Evolutionary conservation across 1,140 invertebrate species (phyloP), one percentile per base, ranked within the genome.

Genomic region (Ips typographus): DNA sequence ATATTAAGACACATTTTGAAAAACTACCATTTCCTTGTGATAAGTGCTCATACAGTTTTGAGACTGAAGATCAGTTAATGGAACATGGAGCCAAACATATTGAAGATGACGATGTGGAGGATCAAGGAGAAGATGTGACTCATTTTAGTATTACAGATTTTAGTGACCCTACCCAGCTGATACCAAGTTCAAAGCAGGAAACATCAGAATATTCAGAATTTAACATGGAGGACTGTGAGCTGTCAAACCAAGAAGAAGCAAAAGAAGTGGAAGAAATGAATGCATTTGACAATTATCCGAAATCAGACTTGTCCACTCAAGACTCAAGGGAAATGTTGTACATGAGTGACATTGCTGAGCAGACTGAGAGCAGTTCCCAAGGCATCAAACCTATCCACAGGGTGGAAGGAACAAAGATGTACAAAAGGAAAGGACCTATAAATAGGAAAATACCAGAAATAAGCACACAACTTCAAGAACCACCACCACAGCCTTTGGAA

Each of bases 381-480:
- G 22, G 22, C 2, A 78, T 80, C 38, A 80, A 78, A 71, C 79
- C 79, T 1, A 77, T 80, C 40, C 61, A 79, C 37, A 61, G 78
- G 37, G 65, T 63, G 2, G 78, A 80, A 74, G 78, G 78, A 3
- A 79, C 78, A 3, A 80, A 79, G 69, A 37, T 80, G 74, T 73
- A 74, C 72, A 4, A 74, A 74, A 52, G 79, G 71, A 72, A 75
- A 55, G 60, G 43, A 37, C 41, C 66, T 40, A 8, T 72, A 6
- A 43, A 66, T 40, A 62, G 64, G 37, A 71, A 73, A 56, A 65
- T 72, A 36, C 73, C 69, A 2, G 47, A 38, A 38, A 55, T 61
- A 2, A 39, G 8, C 4, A n/a, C 2, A 5, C n/a, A 36, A 55
- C 59, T 22, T 22, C 22, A 22, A 22, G 66, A 47, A 60, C 62